Conservation (phyloP, 64 coral and sea anemone species). For the Pocillopora verrucosa region DNA sequence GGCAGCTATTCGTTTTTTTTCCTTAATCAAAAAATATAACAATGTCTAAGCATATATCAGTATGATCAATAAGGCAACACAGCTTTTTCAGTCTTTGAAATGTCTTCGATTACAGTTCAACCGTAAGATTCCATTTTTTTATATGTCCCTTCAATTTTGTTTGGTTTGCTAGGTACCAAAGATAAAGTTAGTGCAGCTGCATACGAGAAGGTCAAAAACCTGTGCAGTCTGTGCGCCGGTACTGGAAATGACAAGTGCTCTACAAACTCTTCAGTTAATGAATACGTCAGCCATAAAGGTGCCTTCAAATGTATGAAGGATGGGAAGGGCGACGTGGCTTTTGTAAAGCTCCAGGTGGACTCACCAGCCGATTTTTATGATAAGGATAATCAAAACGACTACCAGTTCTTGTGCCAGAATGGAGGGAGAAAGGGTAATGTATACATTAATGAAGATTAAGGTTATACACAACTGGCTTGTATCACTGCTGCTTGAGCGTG, state of each 20-base stretch:
- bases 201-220: not conserved
- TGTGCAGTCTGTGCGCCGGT: slow-evolving; percentile 52
- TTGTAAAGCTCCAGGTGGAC: slow-evolving; percentile 33
- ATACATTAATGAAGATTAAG: not conserved
- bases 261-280: not conserved
- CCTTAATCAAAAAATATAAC: too few species aligned
- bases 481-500: too few species aligned
- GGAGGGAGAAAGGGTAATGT: slow-evolving; percentile 37
- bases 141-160: not conserved
- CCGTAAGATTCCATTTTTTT: too few species aligned
- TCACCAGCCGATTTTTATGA: too few species aligned
- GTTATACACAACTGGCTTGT: too few species aligned
- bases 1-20: too few species aligned
- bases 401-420: slow-evolving; percentile 58
- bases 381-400: not conserved
- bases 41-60: too few species aligned
- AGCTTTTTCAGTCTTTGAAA: too few species aligned
- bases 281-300: slow-evolving; percentile 24
- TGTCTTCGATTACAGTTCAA: too few species aligned
- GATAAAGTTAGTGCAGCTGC: not conserved
- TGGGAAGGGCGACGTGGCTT: slow-evolving; percentile 50
- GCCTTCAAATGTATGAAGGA: slow-evolving; percentile 65
- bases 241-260: not conserved
- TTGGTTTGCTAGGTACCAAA: not conserved
- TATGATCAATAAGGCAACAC: too few species aligned